Evolutionary conservation across 2,888 invertebrate genomes (phyloP).

Genomic region (Drosophila ochracea): DNA sequence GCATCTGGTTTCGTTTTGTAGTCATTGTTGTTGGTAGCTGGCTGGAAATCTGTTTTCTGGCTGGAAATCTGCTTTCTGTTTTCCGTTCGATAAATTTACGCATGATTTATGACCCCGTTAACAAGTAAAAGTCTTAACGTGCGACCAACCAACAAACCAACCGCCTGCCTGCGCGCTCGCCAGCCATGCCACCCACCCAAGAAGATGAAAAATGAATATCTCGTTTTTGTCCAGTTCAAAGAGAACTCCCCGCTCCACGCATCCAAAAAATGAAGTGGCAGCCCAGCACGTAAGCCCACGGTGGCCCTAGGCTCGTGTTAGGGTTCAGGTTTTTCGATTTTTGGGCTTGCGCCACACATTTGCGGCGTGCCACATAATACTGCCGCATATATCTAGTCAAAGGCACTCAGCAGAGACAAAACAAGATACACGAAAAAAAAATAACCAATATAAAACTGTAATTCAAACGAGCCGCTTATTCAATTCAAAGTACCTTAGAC

Average conservation of each 20-base stretch:
- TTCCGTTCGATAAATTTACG: conserved; percentile 80
- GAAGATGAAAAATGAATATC: conserved; percentile 78
- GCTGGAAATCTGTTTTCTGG: conserved; percentile 62
- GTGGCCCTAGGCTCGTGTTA: conserved; percentile 32
- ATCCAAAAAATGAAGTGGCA: conserved; percentile 47
- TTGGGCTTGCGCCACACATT: conserved; percentile 18
- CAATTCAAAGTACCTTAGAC: neutral
- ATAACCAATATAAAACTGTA: neutral
- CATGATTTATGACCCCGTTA: conserved; percentile 80
- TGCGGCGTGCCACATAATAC: conserved; percentile 56
- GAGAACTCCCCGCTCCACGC: neutral
- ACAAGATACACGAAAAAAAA: neutral
- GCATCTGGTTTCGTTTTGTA: conserved; percentile 62
- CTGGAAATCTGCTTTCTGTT: conserved; percentile 76
- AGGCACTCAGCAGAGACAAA: conserved; percentile 53
- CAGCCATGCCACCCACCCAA: conserved; percentile 21
- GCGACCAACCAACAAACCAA: conserved; percentile 36
- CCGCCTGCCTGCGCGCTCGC: neutral
- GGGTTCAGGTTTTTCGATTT: conserved; percentile 22
- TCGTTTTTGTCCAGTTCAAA: conserved; percentile 61
- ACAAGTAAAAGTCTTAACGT: conserved; percentile 80
- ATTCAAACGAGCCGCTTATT: neutral
- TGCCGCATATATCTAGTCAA: conserved; percentile 56
- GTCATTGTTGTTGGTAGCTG: conserved; percentile 61
- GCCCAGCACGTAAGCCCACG: conserved; percentile 54